These are phyloP conservation scores for Paralinhomoeus sp. DNA, from an alignment of 2,888 invertebrate species.

Conservation along the genomic window DNA sequence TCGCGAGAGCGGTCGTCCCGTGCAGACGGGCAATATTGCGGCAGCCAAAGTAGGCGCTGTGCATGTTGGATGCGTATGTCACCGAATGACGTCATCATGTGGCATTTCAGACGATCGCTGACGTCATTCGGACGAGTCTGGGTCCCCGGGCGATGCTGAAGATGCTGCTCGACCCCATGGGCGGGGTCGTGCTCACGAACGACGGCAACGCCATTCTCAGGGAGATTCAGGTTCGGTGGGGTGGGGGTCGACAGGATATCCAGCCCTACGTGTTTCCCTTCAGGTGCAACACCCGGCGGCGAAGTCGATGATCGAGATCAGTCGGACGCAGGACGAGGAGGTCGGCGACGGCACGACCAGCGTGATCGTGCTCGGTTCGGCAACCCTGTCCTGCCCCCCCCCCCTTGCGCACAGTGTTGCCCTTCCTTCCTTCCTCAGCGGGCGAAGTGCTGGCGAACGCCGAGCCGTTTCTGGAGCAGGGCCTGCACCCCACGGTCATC, in stretches of 20 bases:
- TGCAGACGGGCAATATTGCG: constrained; percentile 87
- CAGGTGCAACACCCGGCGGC: constrained; percentile 82
- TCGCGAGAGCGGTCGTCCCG: constrained; percentile 83
- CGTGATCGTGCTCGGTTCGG: constrained; percentile 4
- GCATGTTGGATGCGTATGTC: not conserved
- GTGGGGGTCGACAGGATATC: not conserved
- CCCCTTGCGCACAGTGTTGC: too few species aligned
- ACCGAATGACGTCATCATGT: constrained; percentile 12
- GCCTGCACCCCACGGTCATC: constrained; percentile 89
- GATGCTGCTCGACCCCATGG: constrained; percentile 99
- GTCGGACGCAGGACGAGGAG: constrained; percentile 97
- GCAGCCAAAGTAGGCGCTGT: constrained; percentile 65
- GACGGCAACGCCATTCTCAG: constrained; percentile 96
- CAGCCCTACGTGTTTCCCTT: too few species aligned
- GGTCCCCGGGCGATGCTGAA: constrained; percentile 98
- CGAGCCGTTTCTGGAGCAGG: constrained; percentile 68
- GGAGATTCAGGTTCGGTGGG: constrained; percentile 34
- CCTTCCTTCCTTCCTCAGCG: constrained; percentile 37
- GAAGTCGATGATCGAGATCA: constrained; percentile 97
- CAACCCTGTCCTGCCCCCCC: too few species aligned
- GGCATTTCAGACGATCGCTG: constrained; percentile 63
- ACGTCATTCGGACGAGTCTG: constrained; percentile 94
- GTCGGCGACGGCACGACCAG: constrained; percentile 54
- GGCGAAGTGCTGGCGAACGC: constrained; percentile 82
- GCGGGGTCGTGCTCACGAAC: constrained; percentile 98